Base-by-base conservation (phyloP, 2,888 invertebrate species). In the Cryptus armator region DNA sequence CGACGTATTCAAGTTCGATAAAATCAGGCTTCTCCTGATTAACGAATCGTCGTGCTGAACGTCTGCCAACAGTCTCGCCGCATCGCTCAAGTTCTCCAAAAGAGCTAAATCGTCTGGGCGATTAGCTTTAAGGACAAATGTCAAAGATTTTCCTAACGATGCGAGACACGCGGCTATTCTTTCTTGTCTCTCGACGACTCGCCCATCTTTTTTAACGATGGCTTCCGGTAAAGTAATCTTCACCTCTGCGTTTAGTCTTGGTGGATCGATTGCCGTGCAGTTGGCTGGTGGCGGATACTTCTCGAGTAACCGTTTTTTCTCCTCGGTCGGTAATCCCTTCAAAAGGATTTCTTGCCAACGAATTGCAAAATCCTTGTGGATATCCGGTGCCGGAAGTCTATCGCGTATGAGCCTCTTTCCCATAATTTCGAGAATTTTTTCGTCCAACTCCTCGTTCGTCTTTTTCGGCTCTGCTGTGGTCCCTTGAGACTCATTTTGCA, bases 31-130 rank as follows among this genome's bases (percentile, higher is more conserved):
- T 44, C 24, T 74, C 32, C 85, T 32, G 9, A 80, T 85, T 2
- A 43, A 46, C 7, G 80, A 75, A 29, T 86, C 85, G 24, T 86
- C 85, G 19, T 75, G 76, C n/a, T 82, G 77, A 9, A 85, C 56
- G 53, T 85, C 82, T 7, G 66, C 56, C 19, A 85, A 44, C 7
- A 83, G 46, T 66, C 78, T 77, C 6, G 64, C 44, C 3, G 48
- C 32, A 24, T 72, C 75, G 53, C 81, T 86, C 10, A 84, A 48
- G 4, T 43, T 46, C 12, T 83, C 78, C 1, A 78, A 37, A 9
- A 70, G 24, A 29, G 24, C n/a, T 3, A 51, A 51, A 16, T 29
- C 32, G 7, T 51, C 68, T 51, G 51, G 2, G 10, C 29, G 68
- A 70, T 51, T 29, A 2, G 12, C 51, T 14, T 70, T 70, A 6